A percentile compares a stretch with the other conserved stretches of the same genome.
Evolutionary conservation across 2,888 invertebrate genomes (phyloP).

Genomic region (Autographa pulchrina): DNA sequence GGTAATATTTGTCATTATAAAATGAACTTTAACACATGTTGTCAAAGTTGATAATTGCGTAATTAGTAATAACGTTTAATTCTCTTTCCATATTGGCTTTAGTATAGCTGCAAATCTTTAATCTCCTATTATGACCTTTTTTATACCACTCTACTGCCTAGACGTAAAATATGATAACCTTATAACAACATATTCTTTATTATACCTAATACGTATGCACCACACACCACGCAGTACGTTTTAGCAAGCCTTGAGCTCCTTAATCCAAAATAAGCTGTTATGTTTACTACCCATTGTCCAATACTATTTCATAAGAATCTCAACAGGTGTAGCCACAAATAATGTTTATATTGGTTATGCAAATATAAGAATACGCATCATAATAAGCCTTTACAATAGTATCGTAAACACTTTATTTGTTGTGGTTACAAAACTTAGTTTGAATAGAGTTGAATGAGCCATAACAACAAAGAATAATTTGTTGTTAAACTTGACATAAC

Average conservation of each 20-base stretch:
- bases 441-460: not conserved
- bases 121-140: not conserved
- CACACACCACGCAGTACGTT: not conserved
- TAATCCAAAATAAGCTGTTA: not conserved
- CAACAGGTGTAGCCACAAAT: constrained; percentile 5
- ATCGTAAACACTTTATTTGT: not conserved
- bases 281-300: not conserved
- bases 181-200: not conserved
- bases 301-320: not conserved
- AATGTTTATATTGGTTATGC: not conserved
- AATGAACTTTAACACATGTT: no score
- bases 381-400: not conserved
- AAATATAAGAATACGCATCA: not conserved
- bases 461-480: no score
- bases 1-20: no score
- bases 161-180: not conserved
- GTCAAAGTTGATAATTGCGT: no score
- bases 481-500: no score
- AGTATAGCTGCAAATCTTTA: not conserved
- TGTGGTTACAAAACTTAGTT: not conserved
- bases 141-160: not conserved
- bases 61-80: no score
- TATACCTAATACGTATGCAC: not conserved
- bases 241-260: not conserved
- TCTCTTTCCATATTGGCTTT: no score